These are phyloP conservation scores for Teinopalpus imperialis DNA, from an alignment of 2,888 invertebrate species.

Conservation along the genomic window DNA sequence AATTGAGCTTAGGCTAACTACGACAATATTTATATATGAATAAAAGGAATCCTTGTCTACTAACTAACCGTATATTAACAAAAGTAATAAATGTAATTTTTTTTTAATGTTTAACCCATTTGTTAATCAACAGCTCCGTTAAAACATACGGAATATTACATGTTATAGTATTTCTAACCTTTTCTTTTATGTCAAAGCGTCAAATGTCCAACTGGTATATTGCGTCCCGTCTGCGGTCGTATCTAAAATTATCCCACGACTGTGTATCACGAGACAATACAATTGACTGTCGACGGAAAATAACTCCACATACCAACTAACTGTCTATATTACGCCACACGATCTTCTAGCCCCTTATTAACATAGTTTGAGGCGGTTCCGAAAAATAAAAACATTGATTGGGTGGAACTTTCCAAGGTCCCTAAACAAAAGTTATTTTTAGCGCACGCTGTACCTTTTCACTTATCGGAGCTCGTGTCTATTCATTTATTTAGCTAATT, in stretches of 20 bases:
- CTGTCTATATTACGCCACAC: slow-evolving; percentile 29
- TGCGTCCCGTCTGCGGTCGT: slow-evolving; percentile 42
- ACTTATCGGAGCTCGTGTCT: background rate
- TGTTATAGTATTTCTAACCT: slow-evolving; percentile 10
- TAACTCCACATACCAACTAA: slow-evolving; percentile 32
- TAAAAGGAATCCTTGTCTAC: background rate
- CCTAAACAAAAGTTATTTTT: slow-evolving; percentile 1
- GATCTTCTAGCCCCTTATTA: slow-evolving; percentile 18
- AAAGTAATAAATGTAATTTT: no score
- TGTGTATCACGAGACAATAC: slow-evolving; percentile 34
- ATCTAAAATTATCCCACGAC: slow-evolving; percentile 46
- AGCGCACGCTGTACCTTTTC: slow-evolving; percentile 4
- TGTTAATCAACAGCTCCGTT: no score
- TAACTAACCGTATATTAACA: no score
- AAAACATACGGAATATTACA: no score
- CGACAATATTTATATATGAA: background rate
- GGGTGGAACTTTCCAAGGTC: slow-evolving; percentile 20
- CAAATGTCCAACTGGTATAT: no score
- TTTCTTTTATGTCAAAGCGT: no score
- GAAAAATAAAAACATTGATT: slow-evolving; percentile 5
- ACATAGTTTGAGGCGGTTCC: slow-evolving; percentile 7
- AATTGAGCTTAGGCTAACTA: slow-evolving; percentile 3
- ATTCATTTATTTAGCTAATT: slow-evolving; percentile 3
- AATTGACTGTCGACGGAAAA: slow-evolving; percentile 42
- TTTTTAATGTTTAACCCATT: no score